Conservation (phyloP, 2,797 vertebrate genomes). For the Malacoraja senta region DNA sequence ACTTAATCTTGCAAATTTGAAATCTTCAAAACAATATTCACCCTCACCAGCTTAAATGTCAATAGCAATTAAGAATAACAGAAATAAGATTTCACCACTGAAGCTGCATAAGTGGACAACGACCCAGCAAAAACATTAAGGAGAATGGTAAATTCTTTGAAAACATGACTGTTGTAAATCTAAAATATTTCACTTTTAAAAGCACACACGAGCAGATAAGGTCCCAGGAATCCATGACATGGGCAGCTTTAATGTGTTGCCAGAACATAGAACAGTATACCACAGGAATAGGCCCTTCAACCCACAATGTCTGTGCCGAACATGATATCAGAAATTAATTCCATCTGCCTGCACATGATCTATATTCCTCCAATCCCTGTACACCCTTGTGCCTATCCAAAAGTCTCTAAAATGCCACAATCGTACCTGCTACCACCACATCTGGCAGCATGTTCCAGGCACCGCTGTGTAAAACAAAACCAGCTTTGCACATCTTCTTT, state of each 20-base stretch:
- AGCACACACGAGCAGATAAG: not conserved
- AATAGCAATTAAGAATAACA: not conserved
- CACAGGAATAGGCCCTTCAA: too few species aligned
- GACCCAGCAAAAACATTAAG: not conserved
- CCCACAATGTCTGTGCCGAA: too few species aligned
- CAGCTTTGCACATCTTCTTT: too few species aligned
- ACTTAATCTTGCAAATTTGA: not conserved
- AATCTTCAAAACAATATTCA: not conserved
- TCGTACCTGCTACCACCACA: too few species aligned
- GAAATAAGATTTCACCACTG: not conserved
- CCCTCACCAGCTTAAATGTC: not conserved
- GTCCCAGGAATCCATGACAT: not conserved
- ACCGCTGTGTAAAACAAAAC: too few species aligned
- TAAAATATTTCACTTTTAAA: not conserved
- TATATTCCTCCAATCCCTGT: too few species aligned
- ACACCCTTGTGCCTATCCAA: too few species aligned
- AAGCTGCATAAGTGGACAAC: not conserved
- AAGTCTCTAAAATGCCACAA: too few species aligned
- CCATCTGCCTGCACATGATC: too few species aligned
- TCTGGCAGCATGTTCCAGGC: too few species aligned
- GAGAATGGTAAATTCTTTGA: not conserved
- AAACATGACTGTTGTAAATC: not conserved
- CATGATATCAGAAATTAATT: too few species aligned
- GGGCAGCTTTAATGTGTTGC: not conserved
- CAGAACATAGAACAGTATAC: too few species aligned